Conservation (phyloP, 2,888 invertebrate genomes). For the Schizotus pectinicornis region DNA sequence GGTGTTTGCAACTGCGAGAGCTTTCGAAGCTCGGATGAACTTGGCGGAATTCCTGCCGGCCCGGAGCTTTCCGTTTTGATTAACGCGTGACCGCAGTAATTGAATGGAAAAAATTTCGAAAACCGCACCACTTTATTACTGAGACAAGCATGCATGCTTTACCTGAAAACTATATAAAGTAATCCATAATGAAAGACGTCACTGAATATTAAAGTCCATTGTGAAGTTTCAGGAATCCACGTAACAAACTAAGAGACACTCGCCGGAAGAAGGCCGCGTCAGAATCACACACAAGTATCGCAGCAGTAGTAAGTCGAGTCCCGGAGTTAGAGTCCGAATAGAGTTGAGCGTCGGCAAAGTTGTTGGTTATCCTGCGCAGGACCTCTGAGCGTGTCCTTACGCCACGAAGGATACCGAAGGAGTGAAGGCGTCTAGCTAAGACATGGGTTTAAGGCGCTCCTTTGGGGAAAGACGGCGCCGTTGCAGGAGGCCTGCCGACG, state of each 20-base stretch:
- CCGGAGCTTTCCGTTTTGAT: too few species aligned
- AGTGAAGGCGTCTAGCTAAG: conserved; percentile 59
- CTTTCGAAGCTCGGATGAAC: too few species aligned
- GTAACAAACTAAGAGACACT: conserved; percentile 10
- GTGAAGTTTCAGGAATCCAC: conserved; percentile 3
- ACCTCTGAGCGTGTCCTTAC: conserved; percentile 52
- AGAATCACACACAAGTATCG: conserved; percentile 22
- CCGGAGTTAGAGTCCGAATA: conserved; percentile 38
- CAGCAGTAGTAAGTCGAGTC: conserved; percentile 19
- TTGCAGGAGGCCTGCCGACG: conserved; percentile 58
- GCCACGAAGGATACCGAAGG: conserved; percentile 57
- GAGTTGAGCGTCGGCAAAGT: conserved; percentile 37
- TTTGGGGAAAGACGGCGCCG: conserved; percentile 57
- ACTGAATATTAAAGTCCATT: conserved; percentile 35
- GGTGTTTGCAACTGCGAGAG: too few species aligned
- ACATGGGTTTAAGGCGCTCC: conserved; percentile 58
- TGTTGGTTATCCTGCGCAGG: conserved; percentile 41
- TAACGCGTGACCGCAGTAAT: too few species aligned
- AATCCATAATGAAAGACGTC: conserved; percentile 35
- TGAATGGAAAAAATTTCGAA: too few species aligned
- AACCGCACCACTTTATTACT: conserved; percentile 4
- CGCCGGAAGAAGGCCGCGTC: conserved; percentile 22
- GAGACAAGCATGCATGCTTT: conserved; percentile 27
- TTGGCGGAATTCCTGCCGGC: too few species aligned
- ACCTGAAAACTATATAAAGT: conserved; percentile 35